Base-by-base conservation (phyloP, 1,140 invertebrate genomes). In the Anagrus nilaparvatae region DNA sequence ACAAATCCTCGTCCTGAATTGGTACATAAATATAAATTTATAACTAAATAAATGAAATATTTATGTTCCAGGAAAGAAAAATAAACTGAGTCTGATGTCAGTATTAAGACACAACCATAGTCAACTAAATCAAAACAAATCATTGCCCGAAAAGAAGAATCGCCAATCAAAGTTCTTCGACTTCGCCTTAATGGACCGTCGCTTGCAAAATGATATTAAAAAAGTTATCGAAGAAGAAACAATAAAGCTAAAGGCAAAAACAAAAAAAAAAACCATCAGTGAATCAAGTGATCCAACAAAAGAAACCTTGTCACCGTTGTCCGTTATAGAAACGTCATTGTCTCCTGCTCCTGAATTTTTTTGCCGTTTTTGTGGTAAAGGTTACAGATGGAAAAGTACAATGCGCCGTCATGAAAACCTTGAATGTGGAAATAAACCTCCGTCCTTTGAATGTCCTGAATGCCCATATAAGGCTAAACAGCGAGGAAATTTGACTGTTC, bases 361-460 rank as follows among this genome's bases (percentile, higher is more conserved):
- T 20, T 87, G 84, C 54, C 69, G 79, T 31, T 81, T 83, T 53
- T 87, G 84, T 61, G 82, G 83, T 28, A 86, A 85, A 56, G 73
- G 78, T 18, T 87, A 87, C 57, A 71, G 82, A 51, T 86, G 83
- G 83, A 85, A 85, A 57, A 84, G 81, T 10, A 85, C 82, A 36
- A 72, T 86, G 71, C 71, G 81, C 1, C 73, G 83, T 8, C 86
- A 90, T 63, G 82, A 87, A 58, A 81, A 78, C 58, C 83, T 87
- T 46, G 85, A 88, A 61, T 90, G 86, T 61, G 84, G 85, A n/a
- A 84, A 83, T 40, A 86, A 87, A 58, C 80, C 83, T 46, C 82
- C 81, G 1, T 75, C 79, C 31, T 86, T 87, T 61, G 79, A 83
- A 20, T 89, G 86, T 48, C 83, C 84, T 0, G 75, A 84, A 51